Percentiles rank a stretch among this genome's conserved stretches.
These are phyloP conservation scores for Seriola aureovittata DNA, from an alignment of 2,113 vertebrate genomes.

Conservation along the genomic window DNA sequence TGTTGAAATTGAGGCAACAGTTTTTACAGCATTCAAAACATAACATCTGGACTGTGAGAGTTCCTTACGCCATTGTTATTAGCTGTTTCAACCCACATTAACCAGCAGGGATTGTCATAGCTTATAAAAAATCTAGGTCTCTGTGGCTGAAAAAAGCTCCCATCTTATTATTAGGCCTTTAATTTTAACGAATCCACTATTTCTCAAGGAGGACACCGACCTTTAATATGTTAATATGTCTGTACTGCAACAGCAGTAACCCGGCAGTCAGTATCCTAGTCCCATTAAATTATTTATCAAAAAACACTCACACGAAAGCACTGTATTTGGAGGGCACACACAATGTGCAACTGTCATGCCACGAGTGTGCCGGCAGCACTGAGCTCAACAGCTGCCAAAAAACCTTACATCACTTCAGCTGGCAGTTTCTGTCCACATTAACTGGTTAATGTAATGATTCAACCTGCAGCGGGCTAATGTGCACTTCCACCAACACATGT, in stretches of 20 bases:
- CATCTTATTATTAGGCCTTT: slow-evolving; percentile 19
- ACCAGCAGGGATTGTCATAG: background rate
- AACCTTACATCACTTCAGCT: slow-evolving; percentile 12
- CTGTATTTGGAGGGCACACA: slow-evolving; percentile 3
- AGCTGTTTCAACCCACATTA: slow-evolving; percentile 17
- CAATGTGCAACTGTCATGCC: slow-evolving; percentile 10
- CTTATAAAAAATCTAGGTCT: slow-evolving; percentile 10
- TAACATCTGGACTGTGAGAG: slow-evolving; percentile 32
- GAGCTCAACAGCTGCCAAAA: background rate
- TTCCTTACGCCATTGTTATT: slow-evolving; percentile 26
- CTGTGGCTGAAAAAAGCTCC: slow-evolving; percentile 13
- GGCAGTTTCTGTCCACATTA: slow-evolving; percentile 11
- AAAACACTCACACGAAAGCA: slow-evolving; percentile 26
- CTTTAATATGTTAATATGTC: slow-evolving; percentile 52
- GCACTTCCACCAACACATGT: slow-evolving; percentile 11
- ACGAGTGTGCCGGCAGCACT: slow-evolving; percentile 2
- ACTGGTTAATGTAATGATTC: background rate
- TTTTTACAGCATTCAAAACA: slow-evolving; percentile 25
- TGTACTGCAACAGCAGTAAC: slow-evolving; percentile 32
- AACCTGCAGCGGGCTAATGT: background rate
- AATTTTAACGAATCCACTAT: slow-evolving; percentile 34
- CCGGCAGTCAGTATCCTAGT: slow-evolving; percentile 31
- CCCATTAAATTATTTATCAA: slow-evolving; percentile 56
- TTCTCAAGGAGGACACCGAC: slow-evolving; percentile 34
- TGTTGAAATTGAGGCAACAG: slow-evolving; percentile 4